Percentiles rank a stretch among this genome's conserved stretches.
phyloP scores from a whole-genome alignment of 2,888 invertebrate species.

The Drosophila kambysellisi region DNA sequence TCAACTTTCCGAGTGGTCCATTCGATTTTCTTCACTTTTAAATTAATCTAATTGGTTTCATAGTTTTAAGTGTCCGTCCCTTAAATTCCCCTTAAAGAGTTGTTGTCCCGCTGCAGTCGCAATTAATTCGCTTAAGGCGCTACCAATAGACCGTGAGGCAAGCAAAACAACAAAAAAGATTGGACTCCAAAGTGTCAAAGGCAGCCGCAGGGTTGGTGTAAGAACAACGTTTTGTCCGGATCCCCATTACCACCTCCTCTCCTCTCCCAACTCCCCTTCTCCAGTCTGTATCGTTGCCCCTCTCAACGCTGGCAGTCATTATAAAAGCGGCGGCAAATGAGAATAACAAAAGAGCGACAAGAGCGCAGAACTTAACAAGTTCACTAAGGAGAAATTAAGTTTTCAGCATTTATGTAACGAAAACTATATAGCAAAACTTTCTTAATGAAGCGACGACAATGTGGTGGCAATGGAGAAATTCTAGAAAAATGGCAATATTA shows the following conservation, averaged over 20 bases:
- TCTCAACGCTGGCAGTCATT: conserved; percentile 40
- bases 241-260: not conserved
- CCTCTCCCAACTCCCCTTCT: not conserved
- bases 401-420: conserved; percentile 78
- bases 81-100: conserved; percentile 41
- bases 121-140: conserved; percentile 69
- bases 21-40: conserved; percentile 17
- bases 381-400: conserved; percentile 80
- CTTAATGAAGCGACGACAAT: conserved; percentile 77
- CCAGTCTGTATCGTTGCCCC: not conserved
- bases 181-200: conserved; percentile 68
- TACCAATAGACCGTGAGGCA: conserved; percentile 1
- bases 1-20: not conserved
- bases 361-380: conserved; percentile 75
- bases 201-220: conserved; percentile 47
- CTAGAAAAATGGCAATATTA: conserved; percentile 33
- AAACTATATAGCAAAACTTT: conserved; percentile 78
- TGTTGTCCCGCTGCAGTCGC: conserved; percentile 24
- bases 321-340: conserved; percentile 59
- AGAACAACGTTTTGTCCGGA: not conserved
- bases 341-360: conserved; percentile 32
- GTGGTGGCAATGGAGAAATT: conserved; percentile 66
- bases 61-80: conserved; percentile 36
- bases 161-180: conserved; percentile 22
- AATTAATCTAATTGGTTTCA: conserved; percentile 29